phyloP scores from a whole-genome alignment of 30 jellyfish, hydroid and myxozoan genomes.

The Aurelia aurita region DNA sequence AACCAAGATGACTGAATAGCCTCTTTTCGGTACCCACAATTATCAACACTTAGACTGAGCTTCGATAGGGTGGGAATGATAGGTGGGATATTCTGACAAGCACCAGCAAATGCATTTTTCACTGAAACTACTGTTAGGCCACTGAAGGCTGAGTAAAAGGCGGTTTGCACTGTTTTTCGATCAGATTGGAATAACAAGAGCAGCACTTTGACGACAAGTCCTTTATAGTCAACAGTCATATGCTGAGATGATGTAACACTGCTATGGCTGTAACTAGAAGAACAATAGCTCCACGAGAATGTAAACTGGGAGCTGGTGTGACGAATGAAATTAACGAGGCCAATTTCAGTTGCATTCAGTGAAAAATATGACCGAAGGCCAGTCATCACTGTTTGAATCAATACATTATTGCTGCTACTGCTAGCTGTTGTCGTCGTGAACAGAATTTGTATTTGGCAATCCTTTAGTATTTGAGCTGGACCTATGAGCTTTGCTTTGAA shows the following conservation, averaged over 20 bases:
- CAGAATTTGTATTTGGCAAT: conserved; percentile 69
- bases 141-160: conserved; percentile 72
- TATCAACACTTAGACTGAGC: conserved; percentile 29
- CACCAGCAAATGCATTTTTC: conserved; percentile 71
- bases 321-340: conserved; percentile 63
- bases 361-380: conserved; percentile 54
- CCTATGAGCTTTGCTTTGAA: conserved; percentile 64
- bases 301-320: conserved; percentile 47
- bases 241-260: not conserved
- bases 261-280: conserved; percentile 23
- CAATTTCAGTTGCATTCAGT: conserved; percentile 56
- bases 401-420: conserved; percentile 23
- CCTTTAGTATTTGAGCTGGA: conserved; percentile 49
- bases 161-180: conserved; percentile 68
- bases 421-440: conserved; percentile 29
- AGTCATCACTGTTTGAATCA: conserved; percentile 17
- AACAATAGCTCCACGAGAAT: conserved; percentile 83
- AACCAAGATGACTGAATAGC: conserved; percentile 53
- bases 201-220: conserved; percentile 50
- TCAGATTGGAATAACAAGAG: conserved; percentile 60
- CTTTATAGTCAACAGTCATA: conserved; percentile 50
- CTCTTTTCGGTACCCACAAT: conserved; percentile 70
- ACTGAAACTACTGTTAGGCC: conserved; percentile 67
- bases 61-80: conserved; percentile 27
- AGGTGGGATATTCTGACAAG: conserved; percentile 86